phyloP scores from a whole-genome alignment of 2,888 invertebrate species.

The Cryptocephalus moraei region DNA sequence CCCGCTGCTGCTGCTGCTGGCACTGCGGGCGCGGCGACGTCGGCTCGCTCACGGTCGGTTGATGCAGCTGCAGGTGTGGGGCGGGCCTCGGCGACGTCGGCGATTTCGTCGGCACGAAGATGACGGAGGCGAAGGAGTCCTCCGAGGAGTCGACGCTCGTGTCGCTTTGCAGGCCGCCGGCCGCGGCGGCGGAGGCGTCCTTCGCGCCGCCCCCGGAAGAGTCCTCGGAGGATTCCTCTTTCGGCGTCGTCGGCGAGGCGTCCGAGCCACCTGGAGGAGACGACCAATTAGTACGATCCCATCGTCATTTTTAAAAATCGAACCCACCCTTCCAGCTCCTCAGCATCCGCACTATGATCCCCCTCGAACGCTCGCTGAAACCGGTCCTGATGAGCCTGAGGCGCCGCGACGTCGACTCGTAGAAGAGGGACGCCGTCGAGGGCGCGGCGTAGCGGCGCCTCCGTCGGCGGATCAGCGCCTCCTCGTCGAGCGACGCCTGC shows the following conservation, averaged over 20 bases:
- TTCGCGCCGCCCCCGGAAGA: too few species aligned
- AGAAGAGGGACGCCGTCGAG: constrained; percentile 58
- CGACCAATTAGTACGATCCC: too few species aligned
- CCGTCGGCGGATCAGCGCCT: constrained; percentile 58
- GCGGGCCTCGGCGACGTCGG: constrained; percentile 50
- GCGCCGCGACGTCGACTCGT: constrained; percentile 62
- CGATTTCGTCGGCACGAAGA: constrained; percentile 79
- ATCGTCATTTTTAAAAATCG: neutral
- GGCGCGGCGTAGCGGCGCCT: too few species aligned
- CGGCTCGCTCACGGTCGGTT: constrained; percentile 47
- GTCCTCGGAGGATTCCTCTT: too few species aligned
- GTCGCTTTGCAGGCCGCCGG: constrained; percentile 85
- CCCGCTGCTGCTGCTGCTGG: neutral
- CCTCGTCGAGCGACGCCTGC: constrained; percentile 81
- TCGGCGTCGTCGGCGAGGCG: too few species aligned
- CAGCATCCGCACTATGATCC: constrained; percentile 72
- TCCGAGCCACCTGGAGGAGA: too few species aligned
- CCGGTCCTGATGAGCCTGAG: constrained; percentile 71
- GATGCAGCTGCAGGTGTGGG: constrained; percentile 38
- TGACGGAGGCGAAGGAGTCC: constrained; percentile 88
- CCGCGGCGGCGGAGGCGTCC: constrained; percentile 26
- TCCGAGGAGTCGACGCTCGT: constrained; percentile 83
- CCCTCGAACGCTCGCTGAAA: constrained; percentile 73
- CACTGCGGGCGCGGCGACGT: constrained; percentile 46
- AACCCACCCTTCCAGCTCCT: constrained; percentile 76